Percentiles rank a stretch among this genome's conserved stretches.
Conservation (phyloP, 2,888 invertebrate species). For the Acrobasis suavella region DNA sequence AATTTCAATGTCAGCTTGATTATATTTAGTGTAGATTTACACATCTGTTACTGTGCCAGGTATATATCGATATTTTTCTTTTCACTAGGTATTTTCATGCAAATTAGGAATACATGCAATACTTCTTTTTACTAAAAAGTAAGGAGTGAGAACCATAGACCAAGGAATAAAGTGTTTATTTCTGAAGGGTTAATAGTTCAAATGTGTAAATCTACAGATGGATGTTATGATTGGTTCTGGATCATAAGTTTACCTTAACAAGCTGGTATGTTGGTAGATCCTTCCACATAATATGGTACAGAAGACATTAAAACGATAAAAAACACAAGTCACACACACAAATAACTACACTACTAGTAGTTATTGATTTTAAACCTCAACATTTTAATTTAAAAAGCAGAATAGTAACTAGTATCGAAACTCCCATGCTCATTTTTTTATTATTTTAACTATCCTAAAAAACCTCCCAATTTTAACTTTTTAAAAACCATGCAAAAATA, state of each 20-base stretch:
- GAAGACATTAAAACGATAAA: constrained; percentile 80
- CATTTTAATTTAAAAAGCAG: constrained; percentile 30
- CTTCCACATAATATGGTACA: constrained; percentile 81
- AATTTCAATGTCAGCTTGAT: constrained; percentile 30
- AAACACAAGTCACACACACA: constrained; percentile 80
- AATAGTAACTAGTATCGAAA: constrained; percentile 29
- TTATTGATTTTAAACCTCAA: constrained; percentile 33
- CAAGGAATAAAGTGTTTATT: constrained; percentile 18
- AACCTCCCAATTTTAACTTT: not conserved
- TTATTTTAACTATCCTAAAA: constrained; percentile 19
- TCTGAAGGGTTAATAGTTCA: constrained; percentile 29
- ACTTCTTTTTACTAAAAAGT: constrained; percentile 16
- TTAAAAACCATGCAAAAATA: constrained; percentile 27
- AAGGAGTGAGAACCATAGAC: constrained; percentile 1
- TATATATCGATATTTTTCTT: constrained; percentile 31
- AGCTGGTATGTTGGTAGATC: constrained; percentile 86
- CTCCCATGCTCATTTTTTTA: constrained; percentile 39
- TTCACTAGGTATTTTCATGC: constrained; percentile 37
- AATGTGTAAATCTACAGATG: constrained; percentile 77
- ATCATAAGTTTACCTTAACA: constrained; percentile 82
- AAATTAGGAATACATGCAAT: constrained; percentile 37
- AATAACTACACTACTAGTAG: constrained; percentile 61
- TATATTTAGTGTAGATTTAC: constrained; percentile 68
- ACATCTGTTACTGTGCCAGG: constrained; percentile 55
- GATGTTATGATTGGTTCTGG: constrained; percentile 66